Conservation (phyloP, 2,797 vertebrate species). For the Cirrhinus molitorella region DNA sequence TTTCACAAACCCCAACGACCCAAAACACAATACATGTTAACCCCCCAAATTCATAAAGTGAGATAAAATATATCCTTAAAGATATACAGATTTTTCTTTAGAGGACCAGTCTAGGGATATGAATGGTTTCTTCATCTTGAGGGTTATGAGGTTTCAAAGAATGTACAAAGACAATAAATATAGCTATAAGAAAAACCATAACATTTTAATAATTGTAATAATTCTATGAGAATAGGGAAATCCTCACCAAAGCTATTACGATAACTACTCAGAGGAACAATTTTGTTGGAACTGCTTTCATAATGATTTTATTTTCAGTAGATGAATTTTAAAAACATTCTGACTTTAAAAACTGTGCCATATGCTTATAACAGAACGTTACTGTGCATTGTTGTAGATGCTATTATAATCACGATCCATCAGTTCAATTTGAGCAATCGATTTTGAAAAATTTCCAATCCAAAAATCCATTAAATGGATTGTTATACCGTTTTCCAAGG, state of each 20-base stretch:
- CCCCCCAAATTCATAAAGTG: background rate
- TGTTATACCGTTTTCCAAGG: too few relatives aligned
- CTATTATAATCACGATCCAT: background rate
- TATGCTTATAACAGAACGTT: background rate
- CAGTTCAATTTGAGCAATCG: too few relatives aligned
- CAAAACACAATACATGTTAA: background rate
- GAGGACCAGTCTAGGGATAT: background rate
- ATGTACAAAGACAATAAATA: background rate
- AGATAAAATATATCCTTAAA: background rate
- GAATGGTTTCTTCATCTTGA: background rate
- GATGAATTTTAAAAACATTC: background rate
- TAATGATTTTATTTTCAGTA: background rate
- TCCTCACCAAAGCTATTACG: background rate
- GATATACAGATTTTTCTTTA: background rate
- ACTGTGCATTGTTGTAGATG: background rate
- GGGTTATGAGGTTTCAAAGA: background rate
- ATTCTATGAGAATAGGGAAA: background rate
- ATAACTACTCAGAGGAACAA: background rate
- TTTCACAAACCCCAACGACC: background rate
- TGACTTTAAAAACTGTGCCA: background rate
- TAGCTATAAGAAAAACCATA: background rate
- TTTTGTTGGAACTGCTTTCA: background rate
- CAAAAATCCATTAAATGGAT: too few relatives aligned
- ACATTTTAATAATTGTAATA: background rate
- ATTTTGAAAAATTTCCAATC: too few relatives aligned